Conservation (phyloP, 2,113 vertebrate species). For the Bos javanicus region DNA sequence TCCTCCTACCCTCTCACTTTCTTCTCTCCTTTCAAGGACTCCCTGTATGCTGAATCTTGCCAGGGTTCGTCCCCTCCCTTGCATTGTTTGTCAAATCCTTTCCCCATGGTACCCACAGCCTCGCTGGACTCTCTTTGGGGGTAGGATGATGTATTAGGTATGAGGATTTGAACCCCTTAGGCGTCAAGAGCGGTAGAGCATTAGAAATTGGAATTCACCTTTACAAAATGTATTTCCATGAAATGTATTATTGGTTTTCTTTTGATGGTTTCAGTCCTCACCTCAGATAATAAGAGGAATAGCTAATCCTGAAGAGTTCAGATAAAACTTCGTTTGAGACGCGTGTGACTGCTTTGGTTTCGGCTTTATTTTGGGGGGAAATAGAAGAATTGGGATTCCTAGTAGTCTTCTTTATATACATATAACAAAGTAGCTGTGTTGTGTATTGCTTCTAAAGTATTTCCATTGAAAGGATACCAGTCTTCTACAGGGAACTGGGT, state of each 20-base stretch:
- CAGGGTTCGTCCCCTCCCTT: not conserved
- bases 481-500: not conserved
- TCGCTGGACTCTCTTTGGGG: not conserved
- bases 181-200: not conserved
- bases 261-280: slow-evolving; percentile 1
- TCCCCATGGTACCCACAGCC: not conserved
- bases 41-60: not conserved
- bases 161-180: not conserved
- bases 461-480: not conserved
- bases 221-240: not conserved
- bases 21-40: not conserved
- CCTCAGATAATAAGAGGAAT: not conserved
- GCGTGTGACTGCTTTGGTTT: not conserved
- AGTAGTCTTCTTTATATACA: not conserved
- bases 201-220: not conserved
- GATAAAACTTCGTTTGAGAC: slow-evolving; percentile 27
- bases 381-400: not conserved
- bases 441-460: slow-evolving; percentile 23
- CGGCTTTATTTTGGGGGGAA: not conserved
- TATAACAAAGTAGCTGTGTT: not conserved
- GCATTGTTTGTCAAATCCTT: not conserved
- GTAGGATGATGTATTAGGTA: not conserved
- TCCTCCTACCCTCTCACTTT: not conserved
- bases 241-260: not conserved
- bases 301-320: not conserved